Conservation (phyloP, 2,888 invertebrate species). For the Phania funesta region DNA sequence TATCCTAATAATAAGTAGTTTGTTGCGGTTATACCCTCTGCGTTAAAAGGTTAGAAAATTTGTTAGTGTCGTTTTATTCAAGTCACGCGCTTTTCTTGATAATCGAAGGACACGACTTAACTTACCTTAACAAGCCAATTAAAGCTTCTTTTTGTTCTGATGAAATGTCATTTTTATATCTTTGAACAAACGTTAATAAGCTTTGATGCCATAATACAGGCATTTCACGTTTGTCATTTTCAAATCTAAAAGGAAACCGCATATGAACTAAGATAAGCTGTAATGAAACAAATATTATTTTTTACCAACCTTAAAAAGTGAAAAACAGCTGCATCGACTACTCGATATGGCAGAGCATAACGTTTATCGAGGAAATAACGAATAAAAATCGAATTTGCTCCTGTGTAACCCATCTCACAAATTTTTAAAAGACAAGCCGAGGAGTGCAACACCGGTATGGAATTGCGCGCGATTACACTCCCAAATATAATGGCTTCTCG, state of each 20-base stretch:
- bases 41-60: too few relatives aligned
- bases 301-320: conserved; percentile 91
- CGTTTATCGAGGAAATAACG: conserved; percentile 97
- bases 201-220: conserved; percentile 99
- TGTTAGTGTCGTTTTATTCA: too few relatives aligned
- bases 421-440: conserved; percentile 97
- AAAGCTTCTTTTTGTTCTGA: conserved; percentile 95
- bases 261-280: too few relatives aligned
- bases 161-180: conserved; percentile 97
- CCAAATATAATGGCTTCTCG: conserved; percentile 97
- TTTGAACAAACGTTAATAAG: conserved; percentile 94
- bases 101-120: too few relatives aligned
- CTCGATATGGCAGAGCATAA: conserved; percentile 97
- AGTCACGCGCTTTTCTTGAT: too few relatives aligned
- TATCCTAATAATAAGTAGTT: too few relatives aligned
- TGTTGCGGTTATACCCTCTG: too few relatives aligned
- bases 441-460: conserved; percentile 96
- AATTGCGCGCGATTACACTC: conserved; percentile 93
- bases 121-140: conserved; percentile 85
- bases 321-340: conserved; percentile 95
- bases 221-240: conserved; percentile 89
- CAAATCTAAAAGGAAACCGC: conserved; percentile 85
- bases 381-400: conserved; percentile 97
- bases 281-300: too few relatives aligned
- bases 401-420: conserved; percentile 98